Evolutionary conservation across 2,113 vertebrate species (phyloP), one percentile per base, ranked within the genome.

Genomic region (Petrocephalus zakoni): DNA sequence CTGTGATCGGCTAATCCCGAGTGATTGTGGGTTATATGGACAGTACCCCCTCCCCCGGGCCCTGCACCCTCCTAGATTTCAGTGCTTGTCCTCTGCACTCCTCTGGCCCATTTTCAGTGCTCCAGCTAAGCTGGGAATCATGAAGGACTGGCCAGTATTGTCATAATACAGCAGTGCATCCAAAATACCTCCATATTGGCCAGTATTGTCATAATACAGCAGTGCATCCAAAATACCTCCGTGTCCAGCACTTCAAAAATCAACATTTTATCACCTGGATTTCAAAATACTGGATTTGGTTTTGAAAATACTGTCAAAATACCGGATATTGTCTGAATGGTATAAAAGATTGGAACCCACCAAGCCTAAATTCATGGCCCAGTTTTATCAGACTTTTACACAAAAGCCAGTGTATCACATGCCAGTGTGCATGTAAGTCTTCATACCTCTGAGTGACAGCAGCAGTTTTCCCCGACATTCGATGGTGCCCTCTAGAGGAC

Each of bases 341-440:
- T 68, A 68, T n/a, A 3, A 68, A 61, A 61, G n/a, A 61, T 61
- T 61, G 9, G 58, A 61, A 9, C 3, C 47, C 47, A 8, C 47
- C 47, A 49, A 49, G 8, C 47, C 8, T 49, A 19, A 55, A 9
- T 55, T 19, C 72, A 19, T 34, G 72, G 15, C 34, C 17, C 2
- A 29, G 34, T 2, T 78, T 78, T 78, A 19, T 2, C 15, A 37
- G 29, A 75, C 90, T 89, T 91, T 90, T 89, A 88, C 75, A 53
- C 88, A 88, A 56, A 87, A 56, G 89, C 85, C 64, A 19, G 21
- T 22, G 49, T 53, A 52, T 29, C 51, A 6, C 17, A 51, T 68
- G 29, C 88, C 46, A 49, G 83, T 19, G 5, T 86, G 34, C 85
- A 58, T 29, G 42, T 22, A n/a, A n/a, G 55, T 85, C 88, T 34